Evolutionary conservation across 2,888 invertebrate species (phyloP).

Genomic region (Ganaspis brasiliensis): DNA sequence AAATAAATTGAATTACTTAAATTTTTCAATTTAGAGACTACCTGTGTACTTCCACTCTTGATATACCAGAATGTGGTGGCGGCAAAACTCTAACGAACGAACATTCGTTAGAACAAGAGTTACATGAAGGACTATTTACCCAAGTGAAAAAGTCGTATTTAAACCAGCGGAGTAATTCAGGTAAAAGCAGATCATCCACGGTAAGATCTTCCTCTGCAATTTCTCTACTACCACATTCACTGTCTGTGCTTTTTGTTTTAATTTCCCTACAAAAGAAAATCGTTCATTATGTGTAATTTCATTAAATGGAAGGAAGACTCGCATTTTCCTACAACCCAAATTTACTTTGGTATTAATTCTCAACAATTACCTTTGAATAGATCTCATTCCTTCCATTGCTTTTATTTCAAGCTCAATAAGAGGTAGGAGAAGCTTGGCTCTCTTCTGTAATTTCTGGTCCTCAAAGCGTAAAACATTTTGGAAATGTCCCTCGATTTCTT

Average conservation of each 20-base stretch:
- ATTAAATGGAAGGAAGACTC: not conserved
- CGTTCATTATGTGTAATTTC: not conserved
- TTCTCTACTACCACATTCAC: slow-evolving; percentile 42
- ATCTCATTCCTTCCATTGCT: slow-evolving; percentile 85
- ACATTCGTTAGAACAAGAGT: slow-evolving; percentile 84
- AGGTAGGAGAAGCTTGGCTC: slow-evolving; percentile 87
- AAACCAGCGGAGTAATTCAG: slow-evolving; percentile 94
- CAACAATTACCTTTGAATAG: slow-evolving; percentile 82
- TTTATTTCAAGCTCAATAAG: slow-evolving; percentile 84
- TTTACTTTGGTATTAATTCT: not conserved
- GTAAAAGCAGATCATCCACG: slow-evolving; percentile 87
- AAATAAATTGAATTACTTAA: too few relatives aligned
- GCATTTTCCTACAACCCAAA: slow-evolving; percentile 55
- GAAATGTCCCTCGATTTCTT: slow-evolving; percentile 81
- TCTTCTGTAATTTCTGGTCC: slow-evolving; percentile 84
- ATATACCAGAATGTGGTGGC: slow-evolving; percentile 79
- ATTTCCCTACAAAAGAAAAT: slow-evolving; percentile 57
- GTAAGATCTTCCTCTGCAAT: slow-evolving; percentile 81
- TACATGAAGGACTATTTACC: slow-evolving; percentile 91
- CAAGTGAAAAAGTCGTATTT: slow-evolving; percentile 95
- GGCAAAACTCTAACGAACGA: slow-evolving; percentile 69
- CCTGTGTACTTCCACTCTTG: slow-evolving; percentile 85
- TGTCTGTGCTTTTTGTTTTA: slow-evolving; percentile 56
- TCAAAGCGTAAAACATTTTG: slow-evolving; percentile 87
- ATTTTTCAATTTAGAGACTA: slow-evolving; percentile 71